Conservation (phyloP, 2,888 invertebrate genomes). For the Reticulitermes lucifugus region DNA sequence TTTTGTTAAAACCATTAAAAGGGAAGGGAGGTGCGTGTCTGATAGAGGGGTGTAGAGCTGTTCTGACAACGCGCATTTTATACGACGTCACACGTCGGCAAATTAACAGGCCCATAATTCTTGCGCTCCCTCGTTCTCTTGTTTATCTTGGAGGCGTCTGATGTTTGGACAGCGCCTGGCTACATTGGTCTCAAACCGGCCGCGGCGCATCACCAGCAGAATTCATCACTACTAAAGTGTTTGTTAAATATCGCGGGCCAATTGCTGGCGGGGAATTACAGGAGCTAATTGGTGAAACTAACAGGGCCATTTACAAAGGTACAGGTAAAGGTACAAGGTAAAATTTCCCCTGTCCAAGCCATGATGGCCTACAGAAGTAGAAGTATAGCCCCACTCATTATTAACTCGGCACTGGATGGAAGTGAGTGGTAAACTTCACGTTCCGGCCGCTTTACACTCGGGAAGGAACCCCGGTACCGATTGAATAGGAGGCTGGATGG, state of each 20-base stretch:
- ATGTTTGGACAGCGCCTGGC: conserved; percentile 47
- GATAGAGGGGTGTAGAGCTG: background rate
- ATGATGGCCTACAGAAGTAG: too few species aligned
- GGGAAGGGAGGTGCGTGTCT: background rate
- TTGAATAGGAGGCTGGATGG: too few species aligned
- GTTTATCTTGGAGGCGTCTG: conserved; percentile 50
- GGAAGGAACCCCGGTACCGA: too few species aligned
- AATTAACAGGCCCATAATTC: conserved; percentile 51
- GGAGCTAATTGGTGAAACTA: too few species aligned
- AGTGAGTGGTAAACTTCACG: too few species aligned
- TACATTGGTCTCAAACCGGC: conserved; percentile 31
- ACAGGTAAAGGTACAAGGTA: too few species aligned
- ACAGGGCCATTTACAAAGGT: too few species aligned
- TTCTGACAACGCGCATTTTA: background rate
- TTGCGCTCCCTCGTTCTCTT: conserved; percentile 30
- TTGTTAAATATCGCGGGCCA: background rate
- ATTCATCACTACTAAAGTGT: conserved; percentile 36
- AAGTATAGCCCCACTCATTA: too few species aligned
- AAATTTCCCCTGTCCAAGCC: too few species aligned
- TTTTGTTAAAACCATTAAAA: conserved; percentile 5
- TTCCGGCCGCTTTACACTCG: too few species aligned
- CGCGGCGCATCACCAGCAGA: conserved; percentile 1
- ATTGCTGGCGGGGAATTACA: background rate
- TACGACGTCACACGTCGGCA: conserved; percentile 45
- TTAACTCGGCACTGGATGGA: too few species aligned